Evolutionary conservation across 2,888 invertebrate genomes (phyloP).

Genomic region (Dynastes tityus): DNA sequence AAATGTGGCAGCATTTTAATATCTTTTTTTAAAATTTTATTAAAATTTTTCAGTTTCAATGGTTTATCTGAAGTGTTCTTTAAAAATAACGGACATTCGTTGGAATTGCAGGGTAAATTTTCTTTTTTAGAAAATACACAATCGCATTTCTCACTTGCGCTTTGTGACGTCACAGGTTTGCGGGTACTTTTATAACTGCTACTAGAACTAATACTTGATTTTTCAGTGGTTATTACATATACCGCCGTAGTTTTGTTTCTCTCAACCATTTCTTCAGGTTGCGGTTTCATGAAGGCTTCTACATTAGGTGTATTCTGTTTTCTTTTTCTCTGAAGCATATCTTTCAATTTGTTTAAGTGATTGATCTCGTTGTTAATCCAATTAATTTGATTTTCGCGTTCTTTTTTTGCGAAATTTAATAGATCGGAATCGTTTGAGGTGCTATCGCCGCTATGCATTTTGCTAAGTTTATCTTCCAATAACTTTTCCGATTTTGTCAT

Average conservation of each 20-base stretch:
- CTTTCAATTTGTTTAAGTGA: constrained; percentile 73
- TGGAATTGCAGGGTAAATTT: constrained; percentile 21
- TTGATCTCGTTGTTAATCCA: constrained; percentile 76
- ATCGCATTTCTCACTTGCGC: neutral
- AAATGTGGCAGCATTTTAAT: constrained; percentile 20
- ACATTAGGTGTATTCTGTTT: constrained; percentile 32
- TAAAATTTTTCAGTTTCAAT: neutral
- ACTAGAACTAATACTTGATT: constrained; percentile 32
- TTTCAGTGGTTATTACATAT: constrained; percentile 62
- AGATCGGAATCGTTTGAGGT: constrained; percentile 54
- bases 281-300: constrained; percentile 45
- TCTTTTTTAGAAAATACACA: constrained; percentile 7
- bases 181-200: neutral
- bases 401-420: constrained; percentile 70
- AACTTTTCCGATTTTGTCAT: constrained; percentile 71
- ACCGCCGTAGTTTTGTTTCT: constrained; percentile 62
- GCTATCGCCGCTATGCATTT: constrained; percentile 34
- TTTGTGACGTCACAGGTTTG: neutral
- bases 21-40: constrained; percentile 26
- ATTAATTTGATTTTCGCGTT: constrained; percentile 72
- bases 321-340: constrained; percentile 64
- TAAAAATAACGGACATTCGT: constrained; percentile 25
- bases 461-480: constrained; percentile 62
- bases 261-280: constrained; percentile 53
- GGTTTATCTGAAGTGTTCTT: constrained; percentile 17